Conservation (phyloP, 2,888 invertebrate genomes). For the Acleris holmiana region DNA sequence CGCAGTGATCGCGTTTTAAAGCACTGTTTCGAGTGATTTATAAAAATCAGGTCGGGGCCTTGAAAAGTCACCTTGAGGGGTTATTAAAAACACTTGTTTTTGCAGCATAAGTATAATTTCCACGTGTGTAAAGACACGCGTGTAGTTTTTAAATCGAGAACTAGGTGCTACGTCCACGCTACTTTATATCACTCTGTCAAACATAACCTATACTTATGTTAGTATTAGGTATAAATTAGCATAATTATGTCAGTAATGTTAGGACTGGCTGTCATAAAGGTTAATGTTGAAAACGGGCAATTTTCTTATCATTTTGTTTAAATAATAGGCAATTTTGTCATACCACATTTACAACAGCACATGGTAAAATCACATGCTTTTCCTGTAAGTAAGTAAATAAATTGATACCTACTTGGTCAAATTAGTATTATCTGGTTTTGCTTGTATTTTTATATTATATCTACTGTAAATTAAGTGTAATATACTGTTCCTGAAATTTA, state of each 20-base stretch:
- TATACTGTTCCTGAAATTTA: no score
- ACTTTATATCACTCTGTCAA: background rate
- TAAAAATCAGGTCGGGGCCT: conserved; percentile 25
- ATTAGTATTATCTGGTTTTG: no score
- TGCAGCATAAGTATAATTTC: background rate
- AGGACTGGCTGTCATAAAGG: no score
- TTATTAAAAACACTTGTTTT: conserved; percentile 15
- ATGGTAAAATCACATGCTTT: no score
- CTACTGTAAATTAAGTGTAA: no score
- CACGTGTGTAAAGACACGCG: conserved; percentile 18
- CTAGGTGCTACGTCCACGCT: conserved; percentile 13
- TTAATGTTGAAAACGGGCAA: no score
- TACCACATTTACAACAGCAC: no score
- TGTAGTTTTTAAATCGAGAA: background rate
- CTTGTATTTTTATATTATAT: no score
- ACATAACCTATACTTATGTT: conserved; percentile 29
- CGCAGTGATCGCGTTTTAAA: conserved; percentile 12
- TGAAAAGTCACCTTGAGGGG: conserved; percentile 30
- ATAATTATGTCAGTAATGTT: conserved; percentile 1
- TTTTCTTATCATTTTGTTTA: no score
- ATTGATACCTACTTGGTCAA: no score
- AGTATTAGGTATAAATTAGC: background rate
- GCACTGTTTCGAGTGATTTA: conserved; percentile 7
- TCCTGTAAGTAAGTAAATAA: no score
- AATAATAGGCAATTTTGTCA: no score